Evolutionary conservation across 1,140 invertebrate genomes (phyloP), one percentile per base, ranked within the genome.

Genomic region (Halotydeus destructor): DNA sequence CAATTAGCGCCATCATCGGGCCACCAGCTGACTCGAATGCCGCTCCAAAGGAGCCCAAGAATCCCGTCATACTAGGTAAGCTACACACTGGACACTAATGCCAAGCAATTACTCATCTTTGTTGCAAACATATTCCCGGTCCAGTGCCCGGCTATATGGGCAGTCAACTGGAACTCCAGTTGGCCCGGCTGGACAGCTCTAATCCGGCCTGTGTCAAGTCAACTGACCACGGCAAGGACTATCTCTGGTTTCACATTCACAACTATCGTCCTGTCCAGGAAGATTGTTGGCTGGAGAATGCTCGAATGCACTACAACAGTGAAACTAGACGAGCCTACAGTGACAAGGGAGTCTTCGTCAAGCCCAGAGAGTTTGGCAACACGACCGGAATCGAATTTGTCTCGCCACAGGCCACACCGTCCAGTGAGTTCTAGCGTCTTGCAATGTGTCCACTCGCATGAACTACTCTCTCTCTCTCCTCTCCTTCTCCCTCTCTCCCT

Each of bases 131-230:
- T n/a, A n/a, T n/a, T n/a, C n/a, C n/a, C n/a, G n/a, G n/a, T n/a
- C n/a, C n/a, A 26, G 41, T 43, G 3, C 34, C 41, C 6, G 41
- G 41, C 11, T 35, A 43, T 39, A 34, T 32, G 32, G 41, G 41
- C 8, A 38, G 14, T 27, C 31, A 38, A 43, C 23, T 43, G 8
- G 23, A 43, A 12, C 22, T 18, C 12, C 5, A 16, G 12, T 14
- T 37, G 3, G n/a, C n/a, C n/a, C n/a, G n/a, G n/a, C n/a, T n/a
- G n/a, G 16, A 43, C 14, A 12, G 14, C 14, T n/a, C 23, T 11
- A 5, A 11, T 27, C 24, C 23, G 11, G 11, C 23, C n/a, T 39
- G 38, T 9, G 5, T 25, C 0, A 14, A 22, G 4, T 2, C 12
- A n/a, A 39, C 23, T 24, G 38, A 39, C 23, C 2, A 18, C 23